Conservation (phyloP, 2,113 vertebrate genomes). For the Mola mola region DNA sequence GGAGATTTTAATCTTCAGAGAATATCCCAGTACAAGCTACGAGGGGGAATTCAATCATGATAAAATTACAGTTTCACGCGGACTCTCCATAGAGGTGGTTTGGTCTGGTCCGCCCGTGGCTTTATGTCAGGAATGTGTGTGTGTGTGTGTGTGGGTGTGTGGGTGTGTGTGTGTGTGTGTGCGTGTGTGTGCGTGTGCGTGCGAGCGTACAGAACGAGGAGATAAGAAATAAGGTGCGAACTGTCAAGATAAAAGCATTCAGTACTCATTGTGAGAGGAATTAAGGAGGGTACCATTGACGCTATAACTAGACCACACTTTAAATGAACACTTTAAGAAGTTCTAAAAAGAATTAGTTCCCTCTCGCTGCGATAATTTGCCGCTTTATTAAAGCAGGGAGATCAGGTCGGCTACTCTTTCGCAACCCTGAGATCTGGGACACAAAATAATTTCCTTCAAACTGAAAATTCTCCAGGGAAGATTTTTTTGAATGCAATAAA, state of each 20-base stretch:
- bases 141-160: not conserved
- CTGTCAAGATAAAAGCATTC: constrained; percentile 33
- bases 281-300: constrained; percentile 7
- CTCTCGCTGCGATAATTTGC: too few relatives aligned
- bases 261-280: constrained; percentile 10
- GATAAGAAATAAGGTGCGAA: constrained; percentile 61
- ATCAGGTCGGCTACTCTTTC: not conserved
- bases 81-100: constrained; percentile 40
- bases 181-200: too few relatives aligned
- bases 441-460: constrained; percentile 10
- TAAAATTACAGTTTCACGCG: not conserved
- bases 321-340: not conserved
- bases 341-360: too few relatives aligned
- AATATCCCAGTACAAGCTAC: too few relatives aligned
- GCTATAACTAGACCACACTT: not conserved
- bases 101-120: constrained; percentile 61
- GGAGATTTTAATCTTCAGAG: rapidly evolving
- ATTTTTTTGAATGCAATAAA: constrained; percentile 17
- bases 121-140: constrained; percentile 74
- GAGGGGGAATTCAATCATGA: too few relatives aligned
- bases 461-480: not conserved
- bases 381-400: not conserved
- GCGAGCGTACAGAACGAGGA: constrained; percentile 65
- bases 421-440: not conserved
- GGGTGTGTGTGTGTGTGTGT: constrained; percentile 24